Percentiles rank a stretch among this genome's conserved stretches.
phyloP scores from a whole-genome alignment of 2,888 invertebrate species.

The Stenotaenia linearis region DNA sequence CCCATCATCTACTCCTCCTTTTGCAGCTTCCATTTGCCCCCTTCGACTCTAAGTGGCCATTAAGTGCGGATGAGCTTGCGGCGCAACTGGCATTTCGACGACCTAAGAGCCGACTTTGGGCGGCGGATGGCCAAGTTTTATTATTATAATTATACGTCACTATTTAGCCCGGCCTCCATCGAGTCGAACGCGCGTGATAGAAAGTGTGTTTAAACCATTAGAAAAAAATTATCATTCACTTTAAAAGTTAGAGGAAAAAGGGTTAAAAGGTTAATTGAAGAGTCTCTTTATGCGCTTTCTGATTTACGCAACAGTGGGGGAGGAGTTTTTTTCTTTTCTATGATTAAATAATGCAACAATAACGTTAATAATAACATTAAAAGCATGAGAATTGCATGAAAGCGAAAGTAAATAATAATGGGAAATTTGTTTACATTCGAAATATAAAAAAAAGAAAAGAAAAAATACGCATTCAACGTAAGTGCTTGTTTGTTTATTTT shows the following conservation, averaged over 20 bases:
- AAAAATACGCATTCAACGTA: too few species aligned
- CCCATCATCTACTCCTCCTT: slow-evolving; percentile 1
- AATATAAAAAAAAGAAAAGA: too few species aligned
- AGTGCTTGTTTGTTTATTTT: too few species aligned
- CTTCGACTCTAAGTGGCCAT: slow-evolving; percentile 26
- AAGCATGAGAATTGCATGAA: background rate
- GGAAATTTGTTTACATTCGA: too few species aligned
- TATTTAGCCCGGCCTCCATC: background rate
- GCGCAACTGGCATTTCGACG: slow-evolving; percentile 23
- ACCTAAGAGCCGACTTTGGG: slow-evolving; percentile 14
- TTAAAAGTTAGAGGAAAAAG: background rate
- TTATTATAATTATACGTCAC: slow-evolving; percentile 26
- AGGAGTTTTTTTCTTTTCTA: background rate
- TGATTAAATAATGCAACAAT: background rate
- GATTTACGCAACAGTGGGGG: background rate
- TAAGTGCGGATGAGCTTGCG: slow-evolving; percentile 17
- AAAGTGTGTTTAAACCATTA: slow-evolving; percentile 24
- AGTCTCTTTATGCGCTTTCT: background rate
- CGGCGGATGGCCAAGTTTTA: slow-evolving; percentile 16
- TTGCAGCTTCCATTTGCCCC: slow-evolving; percentile 21
- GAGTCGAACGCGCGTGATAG: background rate
- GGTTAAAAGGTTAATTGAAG: background rate
- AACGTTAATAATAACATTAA: background rate
- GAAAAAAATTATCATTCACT: slow-evolving; percentile 8
- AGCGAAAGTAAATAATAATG: too few species aligned